Conservation (phyloP, 2,888 invertebrate genomes). For the Scaptomyza polygonia region DNA sequence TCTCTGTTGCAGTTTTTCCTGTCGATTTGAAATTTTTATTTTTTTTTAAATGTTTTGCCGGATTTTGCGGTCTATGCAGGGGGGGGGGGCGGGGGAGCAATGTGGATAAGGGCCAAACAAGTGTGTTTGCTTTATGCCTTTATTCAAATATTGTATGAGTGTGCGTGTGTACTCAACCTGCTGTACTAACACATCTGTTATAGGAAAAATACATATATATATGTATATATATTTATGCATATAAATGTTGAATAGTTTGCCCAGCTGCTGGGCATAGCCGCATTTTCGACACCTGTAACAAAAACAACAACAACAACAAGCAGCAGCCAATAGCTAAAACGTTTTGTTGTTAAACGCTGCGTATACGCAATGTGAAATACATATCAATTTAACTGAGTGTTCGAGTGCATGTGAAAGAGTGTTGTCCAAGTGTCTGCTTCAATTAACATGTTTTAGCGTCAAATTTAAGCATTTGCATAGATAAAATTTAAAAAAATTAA, state of each 20-base stretch:
- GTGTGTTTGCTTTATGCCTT: conserved; percentile 25
- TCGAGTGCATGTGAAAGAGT: not conserved
- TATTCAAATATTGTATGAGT: conserved; percentile 5
- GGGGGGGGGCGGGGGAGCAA: no score
- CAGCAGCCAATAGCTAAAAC: conserved; percentile 15
- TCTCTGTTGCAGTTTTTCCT: conserved; percentile 59
- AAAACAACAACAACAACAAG: conserved; percentile 10
- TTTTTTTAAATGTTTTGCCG: conserved; percentile 75
- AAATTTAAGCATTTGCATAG: conserved; percentile 8
- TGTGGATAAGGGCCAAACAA: not conserved
- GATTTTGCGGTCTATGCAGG: conserved; percentile 47
- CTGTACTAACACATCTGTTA: conserved; percentile 53
- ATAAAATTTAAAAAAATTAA: no score
- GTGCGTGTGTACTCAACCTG: not conserved
- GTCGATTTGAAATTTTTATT: conserved; percentile 75
- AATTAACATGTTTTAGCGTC: conserved; percentile 59
- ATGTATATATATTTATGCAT: conserved; percentile 6
- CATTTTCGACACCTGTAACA: conserved; percentile 62
- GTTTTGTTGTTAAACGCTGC: conserved; percentile 41
- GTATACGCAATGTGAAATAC: conserved; percentile 56
- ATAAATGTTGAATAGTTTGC: conserved; percentile 46
- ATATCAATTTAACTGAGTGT: not conserved
- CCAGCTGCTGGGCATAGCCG: conserved; percentile 16
- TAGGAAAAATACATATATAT: conserved; percentile 44
- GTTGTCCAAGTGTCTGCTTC: conserved; percentile 10